Evolutionary conservation across 2,113 vertebrate genomes (phyloP).

Genomic region (Hemichromis elongatus): DNA sequence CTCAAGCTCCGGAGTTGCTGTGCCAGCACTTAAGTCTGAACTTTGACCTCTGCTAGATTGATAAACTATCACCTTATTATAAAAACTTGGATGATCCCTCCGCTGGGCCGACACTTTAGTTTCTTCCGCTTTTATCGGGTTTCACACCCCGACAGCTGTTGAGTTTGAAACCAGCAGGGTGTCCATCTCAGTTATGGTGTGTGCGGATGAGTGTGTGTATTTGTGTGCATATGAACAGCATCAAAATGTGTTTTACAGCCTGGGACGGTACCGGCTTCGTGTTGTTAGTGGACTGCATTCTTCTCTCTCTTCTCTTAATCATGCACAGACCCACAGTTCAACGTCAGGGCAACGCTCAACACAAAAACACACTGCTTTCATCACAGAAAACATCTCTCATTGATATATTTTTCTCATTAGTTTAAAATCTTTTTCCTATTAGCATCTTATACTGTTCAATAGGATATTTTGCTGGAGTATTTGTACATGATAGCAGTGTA

Average conservation of each 20-base stretch:
- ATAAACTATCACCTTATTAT: constrained; percentile 48
- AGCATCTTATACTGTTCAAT: neutral
- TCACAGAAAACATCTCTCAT: neutral
- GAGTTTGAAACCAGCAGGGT: constrained; percentile 34
- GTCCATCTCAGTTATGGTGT: neutral
- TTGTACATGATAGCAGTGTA: neutral
- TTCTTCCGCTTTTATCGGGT: constrained; percentile 40
- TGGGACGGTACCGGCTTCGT: constrained; percentile 40
- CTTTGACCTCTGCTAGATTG: constrained; percentile 18
- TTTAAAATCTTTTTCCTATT: constrained; percentile 32
- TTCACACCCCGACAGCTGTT: constrained; percentile 57
- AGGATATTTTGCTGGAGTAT: neutral
- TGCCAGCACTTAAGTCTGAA: constrained; percentile 2
- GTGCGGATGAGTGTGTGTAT: neutral
- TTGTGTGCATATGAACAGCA: constrained; percentile 3
- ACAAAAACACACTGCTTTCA: constrained; percentile 28
- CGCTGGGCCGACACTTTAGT: neutral
- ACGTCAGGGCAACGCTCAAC: constrained; percentile 16
- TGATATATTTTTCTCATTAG: constrained; percentile 41
- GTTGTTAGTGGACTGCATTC: constrained; percentile 55
- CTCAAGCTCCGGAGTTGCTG: neutral
- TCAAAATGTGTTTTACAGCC: constrained; percentile 56
- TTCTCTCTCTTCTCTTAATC: constrained; percentile 47
- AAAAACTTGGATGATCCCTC: constrained; percentile 9
- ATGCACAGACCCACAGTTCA: constrained; percentile 54